A percentile compares a stretch with the other conserved stretches of the same genome.
Conservation (phyloP, 2,113 vertebrate species). For the Tympanuchus pallidicinctus region DNA sequence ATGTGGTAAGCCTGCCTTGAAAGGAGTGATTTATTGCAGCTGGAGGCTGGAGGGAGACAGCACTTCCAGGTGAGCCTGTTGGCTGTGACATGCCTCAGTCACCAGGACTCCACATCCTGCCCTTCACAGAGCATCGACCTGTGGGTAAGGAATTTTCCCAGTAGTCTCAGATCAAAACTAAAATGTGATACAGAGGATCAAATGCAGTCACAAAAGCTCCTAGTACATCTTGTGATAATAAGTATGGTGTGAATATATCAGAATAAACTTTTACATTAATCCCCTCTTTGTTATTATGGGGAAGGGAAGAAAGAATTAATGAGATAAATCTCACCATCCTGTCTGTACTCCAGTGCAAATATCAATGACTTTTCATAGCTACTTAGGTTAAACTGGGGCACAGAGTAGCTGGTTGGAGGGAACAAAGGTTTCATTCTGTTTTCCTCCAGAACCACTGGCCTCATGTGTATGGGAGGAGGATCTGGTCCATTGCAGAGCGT, state of each 20-base stretch:
- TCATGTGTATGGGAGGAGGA: accelerated
- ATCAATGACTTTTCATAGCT: not conserved
- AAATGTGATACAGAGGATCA: not conserved
- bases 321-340: not conserved
- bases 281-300: not conserved
- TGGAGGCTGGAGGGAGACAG: not conserved
- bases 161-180: not conserved
- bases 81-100: too few species aligned
- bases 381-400: not conserved
- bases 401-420: not conserved
- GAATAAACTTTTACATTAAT: not conserved
- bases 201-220: not conserved
- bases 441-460: not conserved
- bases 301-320: not conserved
- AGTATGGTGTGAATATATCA: not conserved
- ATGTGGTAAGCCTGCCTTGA: too few species aligned
- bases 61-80: not conserved
- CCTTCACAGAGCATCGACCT: not conserved
- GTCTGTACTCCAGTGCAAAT: not conserved
- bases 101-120: not conserved
- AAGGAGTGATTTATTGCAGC: not conserved
- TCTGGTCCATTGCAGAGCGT: not conserved
- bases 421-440: not conserved
- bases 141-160: not conserved
- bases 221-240: not conserved